phyloP scores from a whole-genome alignment of 2,797 vertebrate genomes.

The Pseudochromis fuscus region DNA sequence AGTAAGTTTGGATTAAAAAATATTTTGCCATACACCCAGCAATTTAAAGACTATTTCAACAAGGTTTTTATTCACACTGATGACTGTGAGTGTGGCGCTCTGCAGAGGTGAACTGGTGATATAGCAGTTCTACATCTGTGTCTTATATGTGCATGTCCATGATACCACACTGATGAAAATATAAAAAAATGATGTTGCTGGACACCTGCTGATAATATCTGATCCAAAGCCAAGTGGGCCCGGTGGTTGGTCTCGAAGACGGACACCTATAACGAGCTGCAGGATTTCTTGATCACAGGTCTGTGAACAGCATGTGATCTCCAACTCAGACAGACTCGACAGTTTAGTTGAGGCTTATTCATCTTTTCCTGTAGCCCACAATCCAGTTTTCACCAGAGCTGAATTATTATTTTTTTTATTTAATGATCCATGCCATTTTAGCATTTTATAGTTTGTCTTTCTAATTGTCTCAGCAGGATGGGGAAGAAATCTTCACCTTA shows the following conservation, averaged over 20 bases:
- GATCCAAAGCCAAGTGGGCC: not conserved
- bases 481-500: conserved; percentile 26
- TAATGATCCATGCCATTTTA: not conserved
- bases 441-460: conserved; percentile 10
- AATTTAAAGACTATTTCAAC: not conserved
- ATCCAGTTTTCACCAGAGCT: not conserved
- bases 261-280: conserved; percentile 12
- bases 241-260: conserved; percentile 10
- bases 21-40: not conserved
- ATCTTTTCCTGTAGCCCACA: not conserved
- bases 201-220: conserved; percentile 26
- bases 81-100: no score
- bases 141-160: not conserved
- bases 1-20: not conserved
- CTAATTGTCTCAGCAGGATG: conserved; percentile 28
- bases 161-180: not conserved
- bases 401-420: no score
- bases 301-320: conserved; percentile 18
- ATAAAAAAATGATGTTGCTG: conserved; percentile 14
- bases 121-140: conserved; percentile 3
- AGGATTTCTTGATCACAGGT: conserved; percentile 41
- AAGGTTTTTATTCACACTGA: no score
- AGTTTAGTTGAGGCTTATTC: conserved; percentile 4
- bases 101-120: not conserved
- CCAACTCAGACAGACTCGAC: conserved; percentile 21